Base-by-base conservation (phyloP, 1,140 invertebrate genomes). In the Meloidogyne chitwoodi region DNA sequence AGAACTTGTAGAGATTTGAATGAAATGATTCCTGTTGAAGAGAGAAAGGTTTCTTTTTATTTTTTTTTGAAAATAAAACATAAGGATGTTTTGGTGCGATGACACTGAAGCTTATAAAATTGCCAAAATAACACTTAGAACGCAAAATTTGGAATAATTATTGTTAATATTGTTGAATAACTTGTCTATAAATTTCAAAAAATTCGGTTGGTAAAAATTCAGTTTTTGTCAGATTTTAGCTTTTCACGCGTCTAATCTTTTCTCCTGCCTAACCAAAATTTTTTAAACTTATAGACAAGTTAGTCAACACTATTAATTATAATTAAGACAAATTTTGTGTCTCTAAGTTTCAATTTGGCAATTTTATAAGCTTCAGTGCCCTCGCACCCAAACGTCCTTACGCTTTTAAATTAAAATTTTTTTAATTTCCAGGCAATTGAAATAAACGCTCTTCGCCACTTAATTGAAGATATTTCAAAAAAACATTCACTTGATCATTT, bases 381-480 rank as follows among this genome's bases (percentile, higher is more conserved):
- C 34, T 38, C 8, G 34, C 34, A 38, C 34, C 6, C 4, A 38
- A 38, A 38, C 10, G 4, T 38, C 34, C 34, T 38, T 38, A n/a
- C n/a, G n/a, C n/a, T n/a, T n/a, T n/a, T n/a, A n/a, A n/a, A n/a
- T n/a, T n/a, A n/a, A n/a, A 68, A 68, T 31, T 16, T 10, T 70
- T 0, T 1, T 19, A 26, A 41, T 22, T 27, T 70, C 12, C 62
- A 83, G 71, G 72, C 41, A 8, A 82, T 85, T 29, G 84, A 85
- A 26, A 84, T 85, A 8, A 87, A 86, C 63, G 64, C 44, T 0
- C 68, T 85, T 1, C 76, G 84, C 14, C 63, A 79, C 24, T n/a
- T 86, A n/a, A 85, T 85, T 1, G 84, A 85, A 22, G 81, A 85
- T n/a, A 66, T 85, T 38, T 84, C 84, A 16, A 72, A 73, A 24